Percentiles rank a stretch among this genome's conserved stretches.
Conservation (phyloP, 2,888 invertebrate species). For the Zygaena filipendulae region DNA sequence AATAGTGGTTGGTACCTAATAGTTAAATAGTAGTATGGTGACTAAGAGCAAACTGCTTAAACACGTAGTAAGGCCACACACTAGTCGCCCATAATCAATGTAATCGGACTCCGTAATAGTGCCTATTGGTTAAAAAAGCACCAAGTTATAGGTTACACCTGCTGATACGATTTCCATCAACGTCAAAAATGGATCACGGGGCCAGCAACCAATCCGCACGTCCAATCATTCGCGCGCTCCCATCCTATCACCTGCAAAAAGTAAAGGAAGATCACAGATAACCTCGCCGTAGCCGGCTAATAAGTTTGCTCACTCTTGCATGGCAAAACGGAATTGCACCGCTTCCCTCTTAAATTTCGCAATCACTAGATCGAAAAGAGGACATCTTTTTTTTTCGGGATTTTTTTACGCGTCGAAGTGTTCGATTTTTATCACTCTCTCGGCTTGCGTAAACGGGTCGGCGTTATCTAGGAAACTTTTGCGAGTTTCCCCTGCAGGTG, state of each 20-base stretch:
- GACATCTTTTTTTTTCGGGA: slow-evolving; percentile 27
- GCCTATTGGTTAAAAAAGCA: too few species aligned
- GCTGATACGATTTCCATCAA: too few species aligned
- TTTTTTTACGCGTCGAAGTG: slow-evolving; percentile 9
- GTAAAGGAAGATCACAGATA: slow-evolving; percentile 44
- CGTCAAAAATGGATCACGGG: slow-evolving; percentile 43
- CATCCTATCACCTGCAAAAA: slow-evolving; percentile 48
- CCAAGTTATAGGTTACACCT: too few species aligned
- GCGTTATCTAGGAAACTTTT: too few species aligned
- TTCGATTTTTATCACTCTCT: not conserved
- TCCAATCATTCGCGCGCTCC: slow-evolving; percentile 48
- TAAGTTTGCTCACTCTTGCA: slow-evolving; percentile 64
- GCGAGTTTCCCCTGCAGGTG: too few species aligned
- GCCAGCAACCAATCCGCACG: slow-evolving; percentile 39
- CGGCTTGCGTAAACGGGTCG: too few species aligned
- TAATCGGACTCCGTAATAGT: too few species aligned
- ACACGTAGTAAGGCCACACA: too few species aligned
- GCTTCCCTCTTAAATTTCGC: slow-evolving; percentile 44
- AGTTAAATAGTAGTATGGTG: too few species aligned
- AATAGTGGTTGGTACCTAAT: too few species aligned
- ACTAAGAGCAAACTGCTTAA: too few species aligned
- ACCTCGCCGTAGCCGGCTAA: slow-evolving; percentile 40
- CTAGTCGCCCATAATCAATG: too few species aligned
- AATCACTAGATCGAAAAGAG: slow-evolving; percentile 39
- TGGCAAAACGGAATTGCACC: slow-evolving; percentile 52